Evolutionary conservation across 2,113 vertebrate genomes (phyloP), one percentile per base, ranked within the genome.

Genomic region (Dasypus novemcinctus): DNA sequence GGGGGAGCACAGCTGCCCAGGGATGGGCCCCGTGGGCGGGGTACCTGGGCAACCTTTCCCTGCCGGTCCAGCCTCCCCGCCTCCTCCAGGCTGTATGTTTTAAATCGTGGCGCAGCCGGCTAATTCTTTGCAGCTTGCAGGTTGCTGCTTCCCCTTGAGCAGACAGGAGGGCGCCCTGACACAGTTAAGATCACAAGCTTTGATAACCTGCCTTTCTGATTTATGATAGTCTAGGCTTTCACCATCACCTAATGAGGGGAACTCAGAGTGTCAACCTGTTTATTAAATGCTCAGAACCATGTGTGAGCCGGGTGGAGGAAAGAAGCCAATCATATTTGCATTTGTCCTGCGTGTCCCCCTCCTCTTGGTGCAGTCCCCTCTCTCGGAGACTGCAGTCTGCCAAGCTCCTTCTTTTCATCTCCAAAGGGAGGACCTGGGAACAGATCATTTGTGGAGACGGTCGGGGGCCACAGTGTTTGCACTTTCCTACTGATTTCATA

Each of bases 221-320:
- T 99, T 99, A 99, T 98, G 99, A 98, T 98, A 98, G 98, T 94
- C 97, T 97, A 68, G 98, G 98, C 98, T 98, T 98, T 98, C 98
- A 97, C 98, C 98, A 99, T 99, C 98, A 99, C 99, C 99, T 99
- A 99, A 99, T 99, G 99, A 99, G 99, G 99, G 99, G 98, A 99
- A 98, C 98, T 91, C 97, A 94, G 98, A 99, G 99, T 99, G 99
- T 99, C 99, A 99, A 99, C 99, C 99, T 99, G 99, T 99, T 99
- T 99, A 99, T 99, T 99, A 99, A 99, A 99, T 99, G 99, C 99
- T 98, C 98, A 98, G 99, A 99, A 99, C 98, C 99, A 99, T 98
- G 99, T 99, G 99, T 99, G 98, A 98, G 94, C 95, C 1, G 52
- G 95, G 97, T 97, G 76, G 63, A 96, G 97, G 97, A 96, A 98